Evolutionary conservation across 2,113 vertebrate genomes (phyloP), one percentile per base, ranked within the genome.

Genomic region (Dasyprocta punctata): DNA sequence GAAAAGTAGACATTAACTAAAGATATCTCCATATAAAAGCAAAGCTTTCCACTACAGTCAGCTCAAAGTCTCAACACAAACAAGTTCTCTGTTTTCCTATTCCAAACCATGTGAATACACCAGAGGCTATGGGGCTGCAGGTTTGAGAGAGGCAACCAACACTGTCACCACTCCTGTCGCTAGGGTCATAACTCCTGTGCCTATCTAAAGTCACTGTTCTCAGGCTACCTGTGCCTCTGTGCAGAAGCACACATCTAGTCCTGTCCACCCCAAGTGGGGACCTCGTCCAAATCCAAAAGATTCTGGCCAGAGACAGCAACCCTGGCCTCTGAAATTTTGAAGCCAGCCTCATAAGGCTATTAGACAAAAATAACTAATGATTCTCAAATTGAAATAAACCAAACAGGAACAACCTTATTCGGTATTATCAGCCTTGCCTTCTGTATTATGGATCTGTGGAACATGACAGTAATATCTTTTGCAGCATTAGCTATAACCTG

Each of bases 301-400:
- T 61, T 41, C n/a, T 52, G 22, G 11, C 10, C 12, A 28, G 41
- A 75, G 71, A 28, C 19, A 9, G 26, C 22, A 58, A 38, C 54
- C 52, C 11, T 28, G n/a, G 54, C n/a, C 24, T 38, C 81, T 41
- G 47, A 99, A 99, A 99, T 99, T 99, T 99, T 98, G 99, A 99
- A 98, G 99, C 99, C 89, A 99, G 99, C 96, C 99, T 99, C 97
- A 99, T 99, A 97, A 98, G 99, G 56, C 98, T 99, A 7, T 98
- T 99, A 89, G 99, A 99, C 98, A n/a, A 99, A 99, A 98, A 98
- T 99, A 97, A 99, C 99, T 56, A 99, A 99, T 94, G 99, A 99
- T 90, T 99, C 99, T 98, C 99, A 98, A 90, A 99, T 99, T 97
- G 99, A 99, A 98, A 99, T 99, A 97, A 99, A 99, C 92, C 99